Evolutionary conservation across 2,113 vertebrate genomes (phyloP), one percentile per base, ranked within the genome.

Genomic region (Rattus rattus): DNA sequence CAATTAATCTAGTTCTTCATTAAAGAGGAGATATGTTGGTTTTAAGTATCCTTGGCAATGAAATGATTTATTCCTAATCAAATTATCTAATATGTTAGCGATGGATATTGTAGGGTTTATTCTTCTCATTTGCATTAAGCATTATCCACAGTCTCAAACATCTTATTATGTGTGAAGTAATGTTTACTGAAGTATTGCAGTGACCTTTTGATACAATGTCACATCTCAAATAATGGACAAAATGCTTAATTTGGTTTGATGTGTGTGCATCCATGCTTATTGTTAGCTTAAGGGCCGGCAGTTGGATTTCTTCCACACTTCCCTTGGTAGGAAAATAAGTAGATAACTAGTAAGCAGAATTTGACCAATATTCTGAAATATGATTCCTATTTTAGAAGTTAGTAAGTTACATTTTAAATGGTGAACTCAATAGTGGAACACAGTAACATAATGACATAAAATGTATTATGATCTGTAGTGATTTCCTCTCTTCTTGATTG

Each of bases 1-100:
- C 92, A 92, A 95, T 95, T 97, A 97, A 95, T 96, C 97, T 94
- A 95, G 54, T 36, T 97, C 96, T 95, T 97, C 90, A 88, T 94
- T 96, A 97, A 56, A 88, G 85, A 94, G 43, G 89, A 97, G 84
- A 96, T 94, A 88, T 73, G 95, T 94, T 73, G 39, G 26, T 92
- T 95, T 96, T 88, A 96, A 94, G 72, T 39, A 96, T 93, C 95
- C 65, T 96, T 96, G 95, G 93, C 95, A 96, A 94, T 86, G 90
- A 81, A 87, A 93, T 95, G 86, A 96, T 93, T 39, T 93, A 90
- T 96, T 96, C 54, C 65, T 92, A 92, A 95, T 94, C 75, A 97
- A 96, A 94, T 73, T 93, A 96, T 95, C 56, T 92, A 93, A 92
- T 94, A 79, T 96, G 63, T 95, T 91, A 81, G 56, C 79, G 36